Evolutionary conservation across 2,888 invertebrate species (phyloP).

Genomic region (Pandemis heparana): DNA sequence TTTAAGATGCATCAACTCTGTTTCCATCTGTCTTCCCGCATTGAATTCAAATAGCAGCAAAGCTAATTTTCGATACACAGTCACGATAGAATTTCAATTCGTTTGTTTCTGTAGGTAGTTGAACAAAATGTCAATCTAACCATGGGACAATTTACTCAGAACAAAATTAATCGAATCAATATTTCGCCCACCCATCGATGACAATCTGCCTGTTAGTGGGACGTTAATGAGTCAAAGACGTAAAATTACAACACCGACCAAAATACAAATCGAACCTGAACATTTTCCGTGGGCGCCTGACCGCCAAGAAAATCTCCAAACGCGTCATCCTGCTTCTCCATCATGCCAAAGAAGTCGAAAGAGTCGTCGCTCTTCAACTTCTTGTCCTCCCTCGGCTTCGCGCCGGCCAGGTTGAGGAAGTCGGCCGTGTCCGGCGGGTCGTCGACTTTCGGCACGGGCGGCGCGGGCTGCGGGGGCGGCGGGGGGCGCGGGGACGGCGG

Average conservation of each 20-base stretch:
- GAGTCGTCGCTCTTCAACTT: slow-evolving; percentile 78
- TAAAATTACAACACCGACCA: not conserved
- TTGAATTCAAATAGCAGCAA: not conserved
- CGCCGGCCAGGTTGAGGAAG: slow-evolving; percentile 65
- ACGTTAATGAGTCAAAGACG: not conserved
- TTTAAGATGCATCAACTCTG: not conserved
- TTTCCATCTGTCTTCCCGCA: not conserved
- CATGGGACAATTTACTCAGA: too few relatives aligned
- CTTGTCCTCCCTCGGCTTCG: slow-evolving; percentile 53
- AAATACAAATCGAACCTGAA: slow-evolving; percentile 48
- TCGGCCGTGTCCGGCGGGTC: slow-evolving; percentile 63
- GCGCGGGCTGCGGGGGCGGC: slow-evolving; percentile 50
- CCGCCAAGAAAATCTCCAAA: slow-evolving; percentile 80
- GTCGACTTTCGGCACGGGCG: slow-evolving; percentile 53
- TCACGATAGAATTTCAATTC: not conserved
- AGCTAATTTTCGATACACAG: not conserved
- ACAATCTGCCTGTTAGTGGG: not conserved
- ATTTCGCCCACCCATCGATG: too few relatives aligned
- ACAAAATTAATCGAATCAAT: too few relatives aligned
- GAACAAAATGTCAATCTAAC: too few relatives aligned
- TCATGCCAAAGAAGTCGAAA: slow-evolving; percentile 86
- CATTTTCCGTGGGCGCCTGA: slow-evolving; percentile 55
- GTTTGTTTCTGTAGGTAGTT: too few relatives aligned
- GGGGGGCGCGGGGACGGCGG: slow-evolving; percentile 51
- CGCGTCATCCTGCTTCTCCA: slow-evolving; percentile 83